These are phyloP conservation scores for Anas georgica DNA, from an alignment of 2,797 vertebrate species.

Conservation along the genomic window DNA sequence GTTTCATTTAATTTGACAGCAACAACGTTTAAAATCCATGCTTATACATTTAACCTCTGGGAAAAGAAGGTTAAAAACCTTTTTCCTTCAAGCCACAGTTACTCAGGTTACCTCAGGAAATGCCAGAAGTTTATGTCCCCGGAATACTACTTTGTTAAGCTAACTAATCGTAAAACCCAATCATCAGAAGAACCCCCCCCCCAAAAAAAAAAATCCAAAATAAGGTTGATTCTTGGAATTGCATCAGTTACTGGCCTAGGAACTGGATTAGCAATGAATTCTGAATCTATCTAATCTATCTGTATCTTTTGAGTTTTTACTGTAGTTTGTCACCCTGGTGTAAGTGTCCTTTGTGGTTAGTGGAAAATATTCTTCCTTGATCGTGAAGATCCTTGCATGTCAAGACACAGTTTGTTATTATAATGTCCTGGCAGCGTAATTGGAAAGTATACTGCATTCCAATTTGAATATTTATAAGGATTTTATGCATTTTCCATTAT, in stretches of 20 bases:
- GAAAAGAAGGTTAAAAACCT: neutral
- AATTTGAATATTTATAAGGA: slow-evolving; percentile 15
- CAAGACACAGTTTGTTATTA: slow-evolving; percentile 13
- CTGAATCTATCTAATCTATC: neutral
- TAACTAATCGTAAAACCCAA: neutral
- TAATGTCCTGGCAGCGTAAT: neutral
- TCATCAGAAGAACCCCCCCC: neutral
- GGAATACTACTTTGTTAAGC: neutral
- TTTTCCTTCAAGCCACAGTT: neutral
- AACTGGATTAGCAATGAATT: neutral
- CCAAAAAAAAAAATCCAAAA: neutral
- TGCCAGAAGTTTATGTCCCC: neutral
- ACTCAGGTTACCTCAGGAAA: slow-evolving; percentile 10
- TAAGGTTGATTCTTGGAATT: neutral
- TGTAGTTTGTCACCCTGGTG: neutral
- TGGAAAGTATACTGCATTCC: neutral
- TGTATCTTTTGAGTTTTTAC: neutral
- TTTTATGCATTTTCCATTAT: slow-evolving; percentile 24
- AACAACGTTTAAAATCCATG: neutral
- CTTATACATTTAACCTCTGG: neutral
- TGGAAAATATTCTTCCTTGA: neutral
- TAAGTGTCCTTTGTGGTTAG: neutral
- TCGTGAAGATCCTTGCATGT: neutral
- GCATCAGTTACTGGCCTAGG: neutral
- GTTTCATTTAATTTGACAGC: neutral